Evolutionary conservation across 2,888 invertebrate genomes (phyloP).

Genomic region (Tupiocoris notatus): DNA sequence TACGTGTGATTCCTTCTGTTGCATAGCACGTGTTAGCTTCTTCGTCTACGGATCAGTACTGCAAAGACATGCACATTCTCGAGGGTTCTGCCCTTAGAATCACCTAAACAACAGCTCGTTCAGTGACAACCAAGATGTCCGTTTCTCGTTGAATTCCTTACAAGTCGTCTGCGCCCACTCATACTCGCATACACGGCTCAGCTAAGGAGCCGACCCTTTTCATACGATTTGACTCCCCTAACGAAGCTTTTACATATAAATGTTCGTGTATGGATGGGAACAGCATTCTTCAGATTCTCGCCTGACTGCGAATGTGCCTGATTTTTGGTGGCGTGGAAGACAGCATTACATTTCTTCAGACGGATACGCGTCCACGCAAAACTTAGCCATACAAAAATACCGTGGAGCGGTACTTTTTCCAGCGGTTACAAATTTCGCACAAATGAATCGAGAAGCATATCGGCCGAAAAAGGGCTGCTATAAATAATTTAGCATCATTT

Average conservation of each 20-base stretch:
- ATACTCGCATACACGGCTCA: no score
- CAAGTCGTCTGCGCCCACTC: neutral
- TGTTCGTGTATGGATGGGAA: constrained; percentile 6
- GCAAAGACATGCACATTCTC: neutral
- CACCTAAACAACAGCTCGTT: constrained; percentile 28
- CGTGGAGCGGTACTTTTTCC: no score
- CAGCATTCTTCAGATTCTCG: neutral
- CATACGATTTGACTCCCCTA: constrained; percentile 9
- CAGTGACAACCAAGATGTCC: neutral
- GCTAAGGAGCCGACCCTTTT: constrained; percentile 5
- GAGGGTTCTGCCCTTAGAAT: constrained; percentile 4
- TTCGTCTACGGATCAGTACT: neutral
- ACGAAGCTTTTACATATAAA: constrained; percentile 31
- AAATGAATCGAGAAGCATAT: no score
- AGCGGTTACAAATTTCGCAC: no score
- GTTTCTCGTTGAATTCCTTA: neutral
- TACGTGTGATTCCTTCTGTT: neutral
- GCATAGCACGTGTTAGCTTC: neutral
- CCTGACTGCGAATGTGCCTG: constrained; percentile 26
- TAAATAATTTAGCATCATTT: no score
- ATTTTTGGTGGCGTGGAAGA: no score
- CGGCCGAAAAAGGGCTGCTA: no score
- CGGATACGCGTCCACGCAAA: no score
- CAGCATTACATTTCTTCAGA: no score
- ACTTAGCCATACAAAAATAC: no score